These are phyloP conservation scores for Ciona savignyi DNA, from an alignment of 23 tunicate genomes.

Conservation along the genomic window DNA sequence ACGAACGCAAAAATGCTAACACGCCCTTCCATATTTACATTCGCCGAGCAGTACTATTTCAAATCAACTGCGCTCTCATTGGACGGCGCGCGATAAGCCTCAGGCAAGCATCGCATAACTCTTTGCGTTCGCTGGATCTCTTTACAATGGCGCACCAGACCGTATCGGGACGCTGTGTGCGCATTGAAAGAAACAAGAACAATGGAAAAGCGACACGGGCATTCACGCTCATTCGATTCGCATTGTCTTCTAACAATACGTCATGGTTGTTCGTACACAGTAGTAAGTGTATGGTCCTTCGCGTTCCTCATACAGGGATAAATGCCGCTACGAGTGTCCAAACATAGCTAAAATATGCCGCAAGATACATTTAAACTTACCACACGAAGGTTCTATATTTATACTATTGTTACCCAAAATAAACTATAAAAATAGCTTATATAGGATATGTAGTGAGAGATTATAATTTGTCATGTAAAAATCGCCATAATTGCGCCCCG, in stretches of 20 bases:
- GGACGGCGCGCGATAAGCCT: conserved; percentile 10
- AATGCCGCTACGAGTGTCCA: too few relatives aligned
- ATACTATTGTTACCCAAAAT: too few relatives aligned
- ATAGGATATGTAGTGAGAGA: too few relatives aligned
- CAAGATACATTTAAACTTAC: too few relatives aligned
- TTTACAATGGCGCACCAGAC: background rate
- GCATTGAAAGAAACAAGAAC: background rate
- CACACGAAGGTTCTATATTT: too few relatives aligned
- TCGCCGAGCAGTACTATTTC: conserved; percentile 3
- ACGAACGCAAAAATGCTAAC: too few relatives aligned
- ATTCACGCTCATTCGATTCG: background rate
- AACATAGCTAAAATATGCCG: too few relatives aligned
- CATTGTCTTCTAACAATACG: background rate
- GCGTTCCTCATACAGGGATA: too few relatives aligned
- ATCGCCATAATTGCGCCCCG: too few relatives aligned
- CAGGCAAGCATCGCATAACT: background rate
- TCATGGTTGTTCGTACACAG: background rate
- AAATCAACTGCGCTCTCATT: conserved; percentile 8
- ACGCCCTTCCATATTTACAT: conserved; percentile 1
- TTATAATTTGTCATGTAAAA: too few relatives aligned
- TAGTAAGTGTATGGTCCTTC: background rate
- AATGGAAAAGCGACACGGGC: conserved; percentile 1
- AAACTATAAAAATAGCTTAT: too few relatives aligned
- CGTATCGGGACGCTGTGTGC: background rate
- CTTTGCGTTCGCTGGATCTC: background rate